Evolutionary conservation across 2,888 invertebrate genomes (phyloP), one percentile per base, ranked within the genome.

Genomic region (Pseudeuparius sepicola): DNA sequence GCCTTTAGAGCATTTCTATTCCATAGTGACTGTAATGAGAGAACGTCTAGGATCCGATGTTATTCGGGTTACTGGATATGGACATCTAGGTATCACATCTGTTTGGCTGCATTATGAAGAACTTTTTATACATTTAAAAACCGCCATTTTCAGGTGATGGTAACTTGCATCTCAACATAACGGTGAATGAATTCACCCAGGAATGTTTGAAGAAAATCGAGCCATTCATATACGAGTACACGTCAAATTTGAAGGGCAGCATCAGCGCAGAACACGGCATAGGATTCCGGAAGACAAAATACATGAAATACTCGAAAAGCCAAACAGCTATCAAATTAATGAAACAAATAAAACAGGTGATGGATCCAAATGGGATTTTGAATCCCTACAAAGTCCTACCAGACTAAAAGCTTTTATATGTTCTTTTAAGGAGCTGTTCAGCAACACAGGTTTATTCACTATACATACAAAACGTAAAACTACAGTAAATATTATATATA

Each of bases 201-300:
- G 75, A 74, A 37, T 64, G 78, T 5, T 62, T 71, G 4, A 60
- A 70, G 4, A 65, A 72, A 45, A 69, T 97, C 37, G 96, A 97
- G 56, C 94, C 96, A 0, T 94, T 75, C 58, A 73, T 98, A 11
- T 98, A 85, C 59, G 88, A 96, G 59, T 87, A 84, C 66, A 83
- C 88, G 0, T 69, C 82, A 0, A 70, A 78, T 45, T 60, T 82
- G 24, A 74, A 71, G 14, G 97, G 97, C 2, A 96, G 96, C 49
- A 69, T 88, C 2, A 94, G 94, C 56, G 96, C 97, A 1, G 98
- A 98, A 61, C 98, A 98, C 60, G 98, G 98, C 1, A 77, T 98
- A 18, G 98, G 96, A 1, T 86, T 90, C 54, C 75, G 81, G 39
- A 92, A 93, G 56, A 73, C 78, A 2, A 72, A 85, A 49, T 90